A percentile compares a stretch with the other conserved stretches of the same genome.
Conservation (phyloP, 92 coral and sea anemone species). For the Parazoanthus atlanticus region DNA sequence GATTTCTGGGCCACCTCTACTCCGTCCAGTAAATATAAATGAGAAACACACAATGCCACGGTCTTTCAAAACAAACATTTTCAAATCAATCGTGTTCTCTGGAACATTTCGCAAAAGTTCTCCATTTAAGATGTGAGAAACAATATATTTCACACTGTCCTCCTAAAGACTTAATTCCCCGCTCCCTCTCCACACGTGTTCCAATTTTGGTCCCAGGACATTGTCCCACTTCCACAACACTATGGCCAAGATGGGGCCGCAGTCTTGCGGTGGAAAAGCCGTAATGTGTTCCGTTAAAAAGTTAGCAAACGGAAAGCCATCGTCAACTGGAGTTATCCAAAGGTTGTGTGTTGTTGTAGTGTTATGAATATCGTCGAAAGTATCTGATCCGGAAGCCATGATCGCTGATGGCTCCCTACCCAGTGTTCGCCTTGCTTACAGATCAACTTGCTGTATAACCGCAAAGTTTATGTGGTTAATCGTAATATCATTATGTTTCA, state of each 20-base stretch:
- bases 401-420: too few species aligned
- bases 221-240: conserved; percentile 96
- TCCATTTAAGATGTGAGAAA: conserved; percentile 93
- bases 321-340: conserved; percentile 71
- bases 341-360: conserved; percentile 17
- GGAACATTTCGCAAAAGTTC: conserved; percentile 94
- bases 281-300: conserved; percentile 64
- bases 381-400: neutral
- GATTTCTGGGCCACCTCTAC: conserved; percentile 73
- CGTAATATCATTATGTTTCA: too few species aligned
- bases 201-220: conserved; percentile 85
- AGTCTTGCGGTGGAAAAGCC: conserved; percentile 51
- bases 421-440: too few species aligned
- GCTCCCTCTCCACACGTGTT: conserved; percentile 86
- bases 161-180: conserved; percentile 70
- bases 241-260: conserved; percentile 78
- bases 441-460: neutral
- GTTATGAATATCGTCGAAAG: neutral
- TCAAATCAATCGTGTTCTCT: conserved; percentile 85
- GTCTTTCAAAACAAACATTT: conserved; percentile 89
- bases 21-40: conserved; percentile 85
- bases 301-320: conserved; percentile 67
- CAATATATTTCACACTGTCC: conserved; percentile 86
- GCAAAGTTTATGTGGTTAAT: too few species aligned
- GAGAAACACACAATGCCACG: conserved; percentile 83